phyloP scores from a whole-genome alignment of 2,113 vertebrate genomes.

The Xenopus borealis region DNA sequence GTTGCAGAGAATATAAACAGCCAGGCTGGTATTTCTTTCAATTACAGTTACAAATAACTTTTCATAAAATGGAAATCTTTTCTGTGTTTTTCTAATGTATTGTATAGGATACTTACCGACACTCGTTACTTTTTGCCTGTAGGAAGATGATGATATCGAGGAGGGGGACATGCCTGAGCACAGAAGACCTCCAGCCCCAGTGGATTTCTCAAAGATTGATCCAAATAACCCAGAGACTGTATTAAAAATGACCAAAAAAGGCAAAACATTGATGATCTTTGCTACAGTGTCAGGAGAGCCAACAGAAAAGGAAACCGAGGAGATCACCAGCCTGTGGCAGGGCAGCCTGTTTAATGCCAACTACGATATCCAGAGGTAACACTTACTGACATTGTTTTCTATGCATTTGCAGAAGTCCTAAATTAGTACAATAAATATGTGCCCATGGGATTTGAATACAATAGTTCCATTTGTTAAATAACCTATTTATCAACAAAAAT shows the following conservation, averaged over 20 bases:
- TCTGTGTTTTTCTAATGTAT: too few species aligned
- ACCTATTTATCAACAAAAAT: too few species aligned
- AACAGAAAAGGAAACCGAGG: constrained; percentile 91
- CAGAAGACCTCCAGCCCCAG: constrained; percentile 78
- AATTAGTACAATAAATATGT: too few species aligned
- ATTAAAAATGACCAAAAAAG: constrained; percentile 90
- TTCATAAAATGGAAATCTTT: too few species aligned
- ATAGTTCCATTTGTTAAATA: too few species aligned
- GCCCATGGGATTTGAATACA: too few species aligned
- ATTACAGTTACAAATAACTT: too few species aligned
- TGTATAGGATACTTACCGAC: not conserved
- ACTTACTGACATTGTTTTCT: too few species aligned
- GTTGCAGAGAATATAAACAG: too few species aligned
- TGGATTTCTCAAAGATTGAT: constrained; percentile 90
- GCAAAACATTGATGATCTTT: constrained; percentile 95
- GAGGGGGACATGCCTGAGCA: constrained; percentile 94
- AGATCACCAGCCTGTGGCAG: constrained; percentile 93
- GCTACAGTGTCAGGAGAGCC: constrained; percentile 85
- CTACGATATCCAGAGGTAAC: constrained; percentile 86
- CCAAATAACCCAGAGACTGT: constrained; percentile 87
- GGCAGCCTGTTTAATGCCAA: constrained; percentile 96
- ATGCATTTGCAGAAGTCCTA: too few species aligned
- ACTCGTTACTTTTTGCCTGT: not conserved
- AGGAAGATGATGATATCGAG: constrained; percentile 96
- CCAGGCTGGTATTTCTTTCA: too few species aligned